Conservation (phyloP, 2,888 invertebrate species). For the Steinernema scapterisci region DNA sequence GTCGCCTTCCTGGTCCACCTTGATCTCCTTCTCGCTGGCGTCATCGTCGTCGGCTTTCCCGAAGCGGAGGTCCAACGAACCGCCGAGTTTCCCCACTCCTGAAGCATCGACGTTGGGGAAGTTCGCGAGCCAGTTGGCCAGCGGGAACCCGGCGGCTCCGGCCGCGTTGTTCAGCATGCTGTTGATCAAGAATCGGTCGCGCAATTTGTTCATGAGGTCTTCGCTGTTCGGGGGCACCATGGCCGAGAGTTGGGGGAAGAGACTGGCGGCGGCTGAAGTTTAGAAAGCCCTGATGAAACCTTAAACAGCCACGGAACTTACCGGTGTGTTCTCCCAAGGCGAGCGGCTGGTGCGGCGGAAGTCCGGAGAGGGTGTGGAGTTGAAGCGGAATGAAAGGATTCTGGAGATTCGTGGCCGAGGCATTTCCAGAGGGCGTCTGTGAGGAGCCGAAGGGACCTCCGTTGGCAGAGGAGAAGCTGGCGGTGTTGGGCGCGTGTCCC, state of each 20-base stretch:
- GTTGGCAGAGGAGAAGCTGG: constrained; percentile 10
- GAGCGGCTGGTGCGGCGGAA: constrained; percentile 17
- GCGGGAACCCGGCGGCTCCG: constrained; percentile 23
- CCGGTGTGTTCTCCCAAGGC: constrained; percentile 19
- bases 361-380: constrained; percentile 18
- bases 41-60: neutral
- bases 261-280: neutral
- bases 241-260: constrained; percentile 12
- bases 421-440: neutral
- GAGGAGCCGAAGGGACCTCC: constrained; percentile 6
- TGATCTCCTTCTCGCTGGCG: constrained; percentile 12
- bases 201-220: constrained; percentile 32
- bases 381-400: constrained; percentile 20
- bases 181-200: constrained; percentile 34
- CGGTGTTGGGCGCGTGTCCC: constrained; percentile 21
- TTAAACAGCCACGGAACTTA: neutral
- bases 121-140: constrained; percentile 29
- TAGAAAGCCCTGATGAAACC: neutral
- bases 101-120: constrained; percentile 31
- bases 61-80: constrained; percentile 19
- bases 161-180: constrained; percentile 39
- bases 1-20: neutral
- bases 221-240: constrained; percentile 28
- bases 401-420: constrained; percentile 21
- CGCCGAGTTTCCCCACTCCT: constrained; percentile 20